A percentile compares a stretch with the other conserved stretches of the same genome.
These are phyloP conservation scores for Pogonocherus hispidulus DNA, from an alignment of 2,888 invertebrate species.

Conservation along the genomic window DNA sequence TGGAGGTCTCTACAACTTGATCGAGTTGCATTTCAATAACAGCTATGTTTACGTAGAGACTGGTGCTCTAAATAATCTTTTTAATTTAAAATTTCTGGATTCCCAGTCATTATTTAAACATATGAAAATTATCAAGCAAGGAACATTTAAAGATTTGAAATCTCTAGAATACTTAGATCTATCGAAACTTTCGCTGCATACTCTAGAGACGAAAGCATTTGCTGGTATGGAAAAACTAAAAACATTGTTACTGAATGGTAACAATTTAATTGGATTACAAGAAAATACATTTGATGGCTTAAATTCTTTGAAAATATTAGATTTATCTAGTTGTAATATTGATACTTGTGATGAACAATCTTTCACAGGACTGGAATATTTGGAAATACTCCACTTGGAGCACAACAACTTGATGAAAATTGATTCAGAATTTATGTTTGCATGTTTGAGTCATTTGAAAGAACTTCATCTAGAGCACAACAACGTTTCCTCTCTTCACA, in stretches of 20 bases:
- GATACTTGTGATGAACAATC: conserved; percentile 19
- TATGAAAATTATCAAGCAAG: background rate
- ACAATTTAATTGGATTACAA: conserved; percentile 35
- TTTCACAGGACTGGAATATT: conserved; percentile 30
- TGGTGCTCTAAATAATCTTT: conserved; percentile 11
- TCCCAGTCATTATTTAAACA: conserved; percentile 23
- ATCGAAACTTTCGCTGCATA: conserved; percentile 6
- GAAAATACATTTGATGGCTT: conserved; percentile 36
- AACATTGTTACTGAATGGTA: conserved; percentile 34
- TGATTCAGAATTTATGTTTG: conserved; percentile 7
- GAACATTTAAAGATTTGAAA: conserved; percentile 17
- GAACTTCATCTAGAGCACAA: conserved; percentile 40
- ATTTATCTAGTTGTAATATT: conserved; percentile 18
- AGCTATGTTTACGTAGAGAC: conserved; percentile 6
- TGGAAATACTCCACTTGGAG: conserved; percentile 33
- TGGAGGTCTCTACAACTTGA: conserved; percentile 29
- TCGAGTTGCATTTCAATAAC: conserved; percentile 1
- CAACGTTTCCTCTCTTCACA: conserved; percentile 26
- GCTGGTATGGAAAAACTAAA: background rate
- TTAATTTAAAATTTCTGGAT: conserved; percentile 18
- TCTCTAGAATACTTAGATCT: conserved; percentile 14
- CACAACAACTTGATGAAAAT: conserved; percentile 34
- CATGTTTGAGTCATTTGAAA: background rate
- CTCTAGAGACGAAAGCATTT: conserved; percentile 21
- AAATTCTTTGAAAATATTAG: conserved; percentile 28